Evolutionary conservation across 2,113 vertebrate genomes (phyloP), one percentile per base, ranked within the genome.

Genomic region (Chinchilla lanigera): DNA sequence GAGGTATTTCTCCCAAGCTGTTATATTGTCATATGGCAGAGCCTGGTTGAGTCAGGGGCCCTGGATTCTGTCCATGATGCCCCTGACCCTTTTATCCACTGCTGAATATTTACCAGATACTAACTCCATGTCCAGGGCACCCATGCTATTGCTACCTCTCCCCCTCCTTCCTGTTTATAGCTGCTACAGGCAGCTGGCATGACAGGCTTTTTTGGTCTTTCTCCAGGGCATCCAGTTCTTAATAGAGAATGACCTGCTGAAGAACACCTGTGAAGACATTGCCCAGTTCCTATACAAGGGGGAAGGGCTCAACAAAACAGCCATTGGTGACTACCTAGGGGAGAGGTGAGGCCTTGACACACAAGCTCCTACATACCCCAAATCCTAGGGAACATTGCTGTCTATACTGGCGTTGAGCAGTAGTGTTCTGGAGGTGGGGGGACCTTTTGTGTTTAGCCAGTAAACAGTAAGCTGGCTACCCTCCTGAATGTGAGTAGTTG

Each of bases 211-310:
- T 7, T 5, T 19, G n/a, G 38, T 73, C 77, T n/a, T 60, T 44
- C 80, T 54, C n/a, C 97, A 99, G 99, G 99, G 99, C 35, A 99
- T 99, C 98, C 99, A 99, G 98, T 99, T 99, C 98, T 98, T 99
- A 35, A 99, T 99, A 0, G 99, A 99, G 97, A 99, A 99, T 0
- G 99, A 99, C 96, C 98, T 99, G 92, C 98, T 99, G 97, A 99
- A 99, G 98, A 99, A 99, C 95, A 99, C 99, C 0, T 99, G 99
- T 0, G 99, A 99, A 16, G 99, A 99, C 96, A 99, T 99, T 0
- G 99, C 99, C 78, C 99, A 99, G 96, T 99, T 99, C 98, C 98
- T 99, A 54, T 99, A 99, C 97, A 99, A 99, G 97, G 99, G 99
- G 1, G 99, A 99, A 96, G 99, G 99, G 54, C 99, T 99, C 88